Percentiles rank a stretch among this genome's conserved stretches.
phyloP scores from a whole-genome alignment of 2,888 invertebrate genomes.

The Brenthis daphne region DNA sequence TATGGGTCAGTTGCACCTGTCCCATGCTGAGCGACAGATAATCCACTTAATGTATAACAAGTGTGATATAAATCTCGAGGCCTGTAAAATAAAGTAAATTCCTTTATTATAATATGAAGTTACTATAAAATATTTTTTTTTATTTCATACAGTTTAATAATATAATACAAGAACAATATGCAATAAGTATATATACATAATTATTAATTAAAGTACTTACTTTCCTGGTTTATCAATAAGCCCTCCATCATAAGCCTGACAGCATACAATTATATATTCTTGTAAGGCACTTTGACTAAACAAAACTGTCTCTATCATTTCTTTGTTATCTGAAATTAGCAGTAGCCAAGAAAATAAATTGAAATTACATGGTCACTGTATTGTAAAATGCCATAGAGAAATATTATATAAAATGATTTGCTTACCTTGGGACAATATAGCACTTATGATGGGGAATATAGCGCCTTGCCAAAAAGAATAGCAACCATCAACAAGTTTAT shows the following conservation, averaged over 20 bases:
- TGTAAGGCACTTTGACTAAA: slow-evolving; percentile 95
- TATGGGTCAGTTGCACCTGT: slow-evolving; percentile 72
- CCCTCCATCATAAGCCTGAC: slow-evolving; percentile 94
- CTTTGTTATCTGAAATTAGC: slow-evolving; percentile 66
- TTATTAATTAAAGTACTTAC: slow-evolving; percentile 76
- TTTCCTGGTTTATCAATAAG: slow-evolving; percentile 98
- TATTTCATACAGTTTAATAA: neutral
- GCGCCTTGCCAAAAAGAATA: slow-evolving; percentile 99
- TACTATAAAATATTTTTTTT: neutral
- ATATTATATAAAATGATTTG: neutral
- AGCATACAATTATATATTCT: slow-evolving; percentile 96
- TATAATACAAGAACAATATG: neutral
- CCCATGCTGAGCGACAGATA: slow-evolving; percentile 94
- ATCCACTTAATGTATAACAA: slow-evolving; percentile 96
- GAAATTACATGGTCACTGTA: neutral
- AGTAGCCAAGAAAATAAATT: slow-evolving; percentile 20
- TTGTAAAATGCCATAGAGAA: neutral
- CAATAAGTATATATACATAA: neutral
- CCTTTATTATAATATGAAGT: neutral
- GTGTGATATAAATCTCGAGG: slow-evolving; percentile 97
- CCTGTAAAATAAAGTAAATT: slow-evolving; percentile 75
- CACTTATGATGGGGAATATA: slow-evolving; percentile 92
- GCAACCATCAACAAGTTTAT: slow-evolving; percentile 99
- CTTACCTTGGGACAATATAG: slow-evolving; percentile 83
- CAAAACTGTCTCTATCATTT: slow-evolving; percentile 83